A percentile compares a stretch with the other conserved stretches of the same genome.
phyloP scores from a whole-genome alignment of 2,888 invertebrate species.

The Artemia sinica region DNA sequence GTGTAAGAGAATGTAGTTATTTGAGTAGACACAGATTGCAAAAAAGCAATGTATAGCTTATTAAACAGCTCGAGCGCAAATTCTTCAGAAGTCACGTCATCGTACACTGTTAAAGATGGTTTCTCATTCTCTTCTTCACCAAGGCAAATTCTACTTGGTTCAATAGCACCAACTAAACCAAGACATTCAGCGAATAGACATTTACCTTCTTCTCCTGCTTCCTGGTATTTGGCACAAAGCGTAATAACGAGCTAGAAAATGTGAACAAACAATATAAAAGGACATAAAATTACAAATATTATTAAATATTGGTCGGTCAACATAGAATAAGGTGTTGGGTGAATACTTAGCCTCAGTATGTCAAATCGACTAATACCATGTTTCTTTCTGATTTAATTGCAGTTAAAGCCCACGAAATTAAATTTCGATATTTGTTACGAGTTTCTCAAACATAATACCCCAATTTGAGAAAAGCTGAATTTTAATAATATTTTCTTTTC shows the following conservation, averaged over 20 bases:
- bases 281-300: not conserved
- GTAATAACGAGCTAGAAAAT: conserved; percentile 1
- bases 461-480: too few relatives aligned
- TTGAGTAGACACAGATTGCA: not conserved
- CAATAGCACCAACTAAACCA: not conserved
- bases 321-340: too few relatives aligned
- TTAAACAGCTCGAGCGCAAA: conserved; percentile 2
- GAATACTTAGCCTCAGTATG: too few relatives aligned
- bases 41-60: not conserved
- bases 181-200: not conserved
- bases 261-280: not conserved
- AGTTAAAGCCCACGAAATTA: too few relatives aligned
- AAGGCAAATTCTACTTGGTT: not conserved
- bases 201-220: not conserved
- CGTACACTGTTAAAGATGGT: not conserved
- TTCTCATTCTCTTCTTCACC: not conserved
- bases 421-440: too few relatives aligned
- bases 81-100: not conserved
- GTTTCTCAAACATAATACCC: too few relatives aligned
- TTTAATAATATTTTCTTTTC: too few relatives aligned
- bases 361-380: too few relatives aligned
- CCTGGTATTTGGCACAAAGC: not conserved
- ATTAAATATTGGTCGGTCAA: too few relatives aligned
- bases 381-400: too few relatives aligned
- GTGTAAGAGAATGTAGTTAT: conserved; percentile 8